Percentiles rank a stretch among this genome's conserved stretches.
These are phyloP conservation scores for Stomorhina lunata DNA, from an alignment of 2,888 invertebrate species.

Conservation along the genomic window DNA sequence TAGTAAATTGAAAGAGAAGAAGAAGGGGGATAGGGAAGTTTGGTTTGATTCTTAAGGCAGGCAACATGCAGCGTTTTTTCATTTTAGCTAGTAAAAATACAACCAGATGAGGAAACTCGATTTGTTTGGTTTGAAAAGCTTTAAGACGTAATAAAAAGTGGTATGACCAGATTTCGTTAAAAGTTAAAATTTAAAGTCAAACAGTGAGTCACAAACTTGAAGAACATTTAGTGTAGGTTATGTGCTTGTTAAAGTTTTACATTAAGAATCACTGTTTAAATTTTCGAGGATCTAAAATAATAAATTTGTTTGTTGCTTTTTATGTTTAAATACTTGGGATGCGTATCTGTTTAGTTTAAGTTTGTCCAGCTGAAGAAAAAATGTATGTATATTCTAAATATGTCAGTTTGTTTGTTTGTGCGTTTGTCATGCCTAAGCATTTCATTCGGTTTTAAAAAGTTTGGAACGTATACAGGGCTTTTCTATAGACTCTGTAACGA, in stretches of 20 bases:
- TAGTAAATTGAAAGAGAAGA: constrained; percentile 1
- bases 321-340: constrained; percentile 58
- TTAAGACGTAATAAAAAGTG: constrained; percentile 65
- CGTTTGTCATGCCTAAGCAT: too few species aligned
- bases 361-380: constrained; percentile 50
- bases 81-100: constrained; percentile 11
- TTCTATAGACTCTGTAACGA: too few species aligned
- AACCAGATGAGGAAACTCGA: constrained; percentile 57
- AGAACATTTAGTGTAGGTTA: not conserved
- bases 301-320: constrained; percentile 53
- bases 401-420: too few species aligned
- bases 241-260: not conserved
- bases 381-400: too few species aligned
- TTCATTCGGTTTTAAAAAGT: too few species aligned
- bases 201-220: constrained; percentile 33
- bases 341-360: constrained; percentile 59
- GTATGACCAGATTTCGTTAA: constrained; percentile 63
- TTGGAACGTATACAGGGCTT: too few species aligned
- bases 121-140: constrained; percentile 63
- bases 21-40: not conserved
- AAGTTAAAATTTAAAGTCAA: constrained; percentile 31
- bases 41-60: constrained; percentile 44
- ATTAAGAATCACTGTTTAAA: constrained; percentile 12
- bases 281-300: constrained; percentile 44
- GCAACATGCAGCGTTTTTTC: constrained; percentile 35